Evolutionary conservation across 2,797 vertebrate genomes (phyloP).

Genomic region (Hydrolagus colliei): DNA sequence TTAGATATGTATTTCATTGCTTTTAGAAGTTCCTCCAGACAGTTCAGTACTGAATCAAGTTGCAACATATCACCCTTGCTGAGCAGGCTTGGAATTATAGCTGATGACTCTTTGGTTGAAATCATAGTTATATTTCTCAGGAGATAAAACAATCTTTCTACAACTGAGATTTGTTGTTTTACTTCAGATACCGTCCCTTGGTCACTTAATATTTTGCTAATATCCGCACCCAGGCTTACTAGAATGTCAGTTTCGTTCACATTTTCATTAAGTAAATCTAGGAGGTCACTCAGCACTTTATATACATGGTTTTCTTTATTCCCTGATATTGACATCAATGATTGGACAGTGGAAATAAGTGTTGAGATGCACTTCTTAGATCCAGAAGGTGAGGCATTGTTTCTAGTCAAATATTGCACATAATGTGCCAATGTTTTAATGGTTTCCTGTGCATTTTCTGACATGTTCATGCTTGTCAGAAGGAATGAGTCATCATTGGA

Average conservation of each 20-base stretch:
- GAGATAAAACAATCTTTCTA: conserved; percentile 1
- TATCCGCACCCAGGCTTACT: not conserved
- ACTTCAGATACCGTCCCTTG: not conserved
- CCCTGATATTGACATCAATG: conserved; percentile 9
- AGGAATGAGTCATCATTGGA: not conserved
- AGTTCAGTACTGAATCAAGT: not conserved
- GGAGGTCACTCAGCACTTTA: not conserved
- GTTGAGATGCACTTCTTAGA: not conserved
- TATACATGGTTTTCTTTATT: not conserved
- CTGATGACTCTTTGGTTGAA: not conserved
- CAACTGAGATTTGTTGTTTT: not conserved
- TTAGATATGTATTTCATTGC: not conserved
- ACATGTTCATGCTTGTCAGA: not conserved
- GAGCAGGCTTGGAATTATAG: too few species aligned
- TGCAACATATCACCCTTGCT: not conserved
- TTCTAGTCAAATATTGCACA: not conserved
- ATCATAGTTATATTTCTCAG: conserved; percentile 18
- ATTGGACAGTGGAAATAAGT: not conserved
- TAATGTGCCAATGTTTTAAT: not conserved
- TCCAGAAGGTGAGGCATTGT: not conserved
- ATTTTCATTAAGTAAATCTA: not conserved
- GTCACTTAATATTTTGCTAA: conserved; percentile 14
- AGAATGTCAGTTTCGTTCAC: not conserved
- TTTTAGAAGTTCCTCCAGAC: conserved; percentile 10
- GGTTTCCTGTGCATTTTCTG: not conserved